Conservation (phyloP, 1,140 invertebrate genomes). For the Uloborus diversus region DNA sequence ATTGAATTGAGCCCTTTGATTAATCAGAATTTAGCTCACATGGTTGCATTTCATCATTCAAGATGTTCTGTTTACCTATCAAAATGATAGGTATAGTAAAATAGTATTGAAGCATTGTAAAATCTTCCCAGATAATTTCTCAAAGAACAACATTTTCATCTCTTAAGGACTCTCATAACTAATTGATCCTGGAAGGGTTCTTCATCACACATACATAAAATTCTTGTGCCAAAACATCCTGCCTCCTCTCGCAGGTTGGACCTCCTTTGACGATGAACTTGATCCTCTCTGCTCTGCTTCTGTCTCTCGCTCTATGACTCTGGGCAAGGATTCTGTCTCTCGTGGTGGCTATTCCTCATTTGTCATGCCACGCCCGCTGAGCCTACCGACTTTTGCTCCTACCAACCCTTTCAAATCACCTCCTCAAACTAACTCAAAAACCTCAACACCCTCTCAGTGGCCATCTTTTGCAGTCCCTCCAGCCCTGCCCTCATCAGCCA, state of each 20-base stretch:
- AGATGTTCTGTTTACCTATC: no score
- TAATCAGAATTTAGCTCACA: no score
- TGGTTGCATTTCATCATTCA: no score
- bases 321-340: conserved; percentile 53
- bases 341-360: conserved; percentile 3
- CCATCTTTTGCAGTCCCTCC: conserved; percentile 38
- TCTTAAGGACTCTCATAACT: no score
- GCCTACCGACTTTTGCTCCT: conserved; percentile 55
- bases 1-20: no score
- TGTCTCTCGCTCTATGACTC: conserved; percentile 45
- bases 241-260: conserved; percentile 55
- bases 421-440: conserved; percentile 5
- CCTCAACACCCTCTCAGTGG: conserved; percentile 52
- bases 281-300: conserved; percentile 54
- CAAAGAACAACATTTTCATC: no score
- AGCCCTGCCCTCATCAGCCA: conserved; percentile 22
- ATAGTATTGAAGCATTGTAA: no score
- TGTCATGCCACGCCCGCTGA: conserved; percentile 49
- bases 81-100: no score
- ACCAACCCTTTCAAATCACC: conserved; percentile 56
- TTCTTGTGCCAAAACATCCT: not conserved
- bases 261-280: conserved; percentile 58
- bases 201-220: no score
- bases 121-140: no score
- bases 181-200: no score